Percentiles rank a stretch among this genome's conserved stretches.
These are phyloP conservation scores for Diaphora mendica DNA, from an alignment of 2,888 invertebrate genomes.

Conservation along the genomic window DNA sequence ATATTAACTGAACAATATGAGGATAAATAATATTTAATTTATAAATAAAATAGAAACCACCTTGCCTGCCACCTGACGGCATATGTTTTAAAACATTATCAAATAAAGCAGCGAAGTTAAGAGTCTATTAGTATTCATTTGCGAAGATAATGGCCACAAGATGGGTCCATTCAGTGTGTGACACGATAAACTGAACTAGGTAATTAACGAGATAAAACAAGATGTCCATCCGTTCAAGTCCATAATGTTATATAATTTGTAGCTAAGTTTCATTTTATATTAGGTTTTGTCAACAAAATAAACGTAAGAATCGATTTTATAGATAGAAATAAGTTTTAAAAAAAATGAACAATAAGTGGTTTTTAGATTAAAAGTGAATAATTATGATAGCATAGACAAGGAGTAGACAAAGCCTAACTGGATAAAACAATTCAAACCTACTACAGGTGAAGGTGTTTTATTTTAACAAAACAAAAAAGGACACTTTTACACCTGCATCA, in stretches of 20 bases:
- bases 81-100: conserved; percentile 60
- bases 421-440: not conserved
- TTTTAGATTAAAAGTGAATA: not conserved
- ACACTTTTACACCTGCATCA: not conserved
- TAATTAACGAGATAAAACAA: not conserved
- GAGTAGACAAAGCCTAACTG: not conserved
- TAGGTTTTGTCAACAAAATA: not conserved
- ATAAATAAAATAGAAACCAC: no score
- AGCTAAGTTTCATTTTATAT: not conserved
- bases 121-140: conserved; percentile 75
- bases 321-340: not conserved
- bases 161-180: conserved; percentile 21
- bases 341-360: not conserved
- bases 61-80: conserved; percentile 72
- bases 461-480: not conserved
- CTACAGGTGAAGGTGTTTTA: not conserved
- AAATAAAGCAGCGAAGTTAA: conserved; percentile 67
- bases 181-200: conserved; percentile 20
- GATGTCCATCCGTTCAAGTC: not conserved
- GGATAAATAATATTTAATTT: no score
- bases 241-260: not conserved
- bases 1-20: no score
- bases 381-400: not conserved
- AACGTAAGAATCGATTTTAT: not conserved
- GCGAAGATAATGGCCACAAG: conserved; percentile 57